A percentile compares a stretch with the other conserved stretches of the same genome.
These are phyloP conservation scores for Meloe dianella DNA, from an alignment of 2,888 invertebrate species.

Conservation along the genomic window DNA sequence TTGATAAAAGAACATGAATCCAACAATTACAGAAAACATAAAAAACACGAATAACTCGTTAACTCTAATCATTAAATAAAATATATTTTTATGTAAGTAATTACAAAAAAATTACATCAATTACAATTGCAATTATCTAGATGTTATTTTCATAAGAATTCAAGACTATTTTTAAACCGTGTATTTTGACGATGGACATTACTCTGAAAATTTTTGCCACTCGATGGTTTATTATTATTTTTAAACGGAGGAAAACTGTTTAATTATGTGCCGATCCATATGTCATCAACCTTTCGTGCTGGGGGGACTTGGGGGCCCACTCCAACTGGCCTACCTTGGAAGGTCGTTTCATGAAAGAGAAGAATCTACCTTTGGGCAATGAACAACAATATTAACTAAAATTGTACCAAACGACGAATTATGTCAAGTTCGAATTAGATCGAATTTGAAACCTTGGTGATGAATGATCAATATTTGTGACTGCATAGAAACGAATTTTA, in stretches of 20 bases:
- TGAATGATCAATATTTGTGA: background rate
- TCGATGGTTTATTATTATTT: background rate
- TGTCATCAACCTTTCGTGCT: background rate
- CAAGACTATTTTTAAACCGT: background rate
- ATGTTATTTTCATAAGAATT: constrained; percentile 2
- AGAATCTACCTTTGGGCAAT: background rate
- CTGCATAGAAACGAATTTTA: background rate
- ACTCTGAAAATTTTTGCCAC: background rate
- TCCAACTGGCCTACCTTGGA: constrained; percentile 6
- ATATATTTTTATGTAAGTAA: background rate
- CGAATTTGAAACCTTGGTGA: background rate
- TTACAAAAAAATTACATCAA: background rate
- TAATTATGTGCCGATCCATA: background rate
- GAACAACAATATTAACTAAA: background rate
- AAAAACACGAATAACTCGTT: background rate
- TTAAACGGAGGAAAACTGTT: background rate
- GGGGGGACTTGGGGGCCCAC: background rate
- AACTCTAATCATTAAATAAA: background rate
- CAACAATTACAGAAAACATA: background rate
- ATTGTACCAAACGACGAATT: background rate
- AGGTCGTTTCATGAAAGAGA: background rate
- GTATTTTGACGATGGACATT: background rate
- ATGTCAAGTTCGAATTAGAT: constrained; percentile 8
- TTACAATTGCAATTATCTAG: background rate
- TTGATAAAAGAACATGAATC: background rate